phyloP scores from a whole-genome alignment of 2,888 invertebrate genomes.

The Cyrtodaria siliqua region DNA sequence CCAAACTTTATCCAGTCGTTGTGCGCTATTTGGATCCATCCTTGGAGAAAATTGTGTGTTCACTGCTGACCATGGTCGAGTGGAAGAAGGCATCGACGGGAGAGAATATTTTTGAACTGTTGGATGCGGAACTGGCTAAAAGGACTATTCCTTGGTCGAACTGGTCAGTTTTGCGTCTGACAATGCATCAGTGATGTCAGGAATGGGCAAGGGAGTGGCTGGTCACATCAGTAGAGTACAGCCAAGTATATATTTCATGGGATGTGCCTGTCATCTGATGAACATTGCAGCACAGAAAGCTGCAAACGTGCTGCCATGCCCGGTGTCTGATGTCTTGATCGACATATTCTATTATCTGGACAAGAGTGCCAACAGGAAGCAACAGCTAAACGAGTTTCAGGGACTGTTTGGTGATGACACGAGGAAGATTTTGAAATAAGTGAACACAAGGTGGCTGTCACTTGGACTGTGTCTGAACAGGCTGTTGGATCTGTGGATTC shows the following conservation, averaged over 20 bases:
- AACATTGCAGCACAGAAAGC: no score
- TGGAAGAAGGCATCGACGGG: not conserved
- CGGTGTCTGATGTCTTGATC: no score
- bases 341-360: no score
- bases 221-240: not conserved
- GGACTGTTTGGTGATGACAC: no score
- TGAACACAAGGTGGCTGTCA: no score
- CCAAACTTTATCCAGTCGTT: not conserved
- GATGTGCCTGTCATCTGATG: no score
- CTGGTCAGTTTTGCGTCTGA: not conserved
- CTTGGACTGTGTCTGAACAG: no score
- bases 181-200: not conserved
- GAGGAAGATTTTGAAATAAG: no score
- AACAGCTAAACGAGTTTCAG: no score
- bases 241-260: not conserved
- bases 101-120: not conserved
- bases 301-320: no score
- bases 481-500: no score
- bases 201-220: slow-evolving; percentile 2
- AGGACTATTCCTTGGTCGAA: not conserved
- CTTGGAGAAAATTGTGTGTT: not conserved
- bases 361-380: no score
- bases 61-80: not conserved
- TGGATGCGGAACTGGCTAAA: not conserved
- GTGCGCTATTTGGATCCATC: not conserved